Percentiles rank a stretch among this genome's conserved stretches.
phyloP scores from a whole-genome alignment of 2,113 vertebrate genomes.

The Halcyon malimbica region DNA sequence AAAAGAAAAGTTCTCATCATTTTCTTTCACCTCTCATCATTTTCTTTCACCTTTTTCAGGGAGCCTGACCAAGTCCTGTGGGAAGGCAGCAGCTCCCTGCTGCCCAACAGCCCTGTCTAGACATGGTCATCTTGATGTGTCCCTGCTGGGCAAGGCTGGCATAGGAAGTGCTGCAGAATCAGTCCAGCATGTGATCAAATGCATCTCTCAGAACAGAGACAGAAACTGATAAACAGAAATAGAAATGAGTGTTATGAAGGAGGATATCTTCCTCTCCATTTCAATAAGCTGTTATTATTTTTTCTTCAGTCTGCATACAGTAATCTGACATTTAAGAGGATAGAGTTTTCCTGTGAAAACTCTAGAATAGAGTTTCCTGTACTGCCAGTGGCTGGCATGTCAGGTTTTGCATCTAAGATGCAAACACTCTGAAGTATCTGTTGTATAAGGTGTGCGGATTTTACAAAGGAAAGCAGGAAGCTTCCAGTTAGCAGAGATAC shows the following conservation, averaged over 20 bases:
- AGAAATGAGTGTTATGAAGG: neutral
- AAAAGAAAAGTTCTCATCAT: conserved; percentile 23
- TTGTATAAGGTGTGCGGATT: neutral
- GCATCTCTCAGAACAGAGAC: neutral
- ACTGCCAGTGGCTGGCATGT: neutral
- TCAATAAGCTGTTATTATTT: neutral
- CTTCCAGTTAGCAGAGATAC: neutral
- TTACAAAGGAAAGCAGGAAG: neutral
- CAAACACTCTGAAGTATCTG: neutral
- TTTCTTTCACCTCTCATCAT: conserved; percentile 29
- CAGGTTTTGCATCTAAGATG: neutral
- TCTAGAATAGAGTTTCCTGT: too few relatives aligned
- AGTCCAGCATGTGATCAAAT: neutral
- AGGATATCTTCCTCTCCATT: neutral
- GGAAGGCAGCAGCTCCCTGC: neutral
- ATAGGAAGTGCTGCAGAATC: neutral
- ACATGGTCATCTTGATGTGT: conserved; percentile 13
- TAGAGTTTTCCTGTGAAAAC: neutral
- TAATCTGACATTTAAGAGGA: neutral
- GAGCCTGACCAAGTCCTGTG: neutral
- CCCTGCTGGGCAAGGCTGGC: neutral
- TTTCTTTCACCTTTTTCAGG: neutral
- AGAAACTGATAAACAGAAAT: neutral
- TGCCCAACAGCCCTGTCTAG: neutral
- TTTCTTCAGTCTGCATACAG: neutral